Base-by-base conservation (phyloP, 1,140 invertebrate genomes). In the Portunus trituberculatus region DNA sequence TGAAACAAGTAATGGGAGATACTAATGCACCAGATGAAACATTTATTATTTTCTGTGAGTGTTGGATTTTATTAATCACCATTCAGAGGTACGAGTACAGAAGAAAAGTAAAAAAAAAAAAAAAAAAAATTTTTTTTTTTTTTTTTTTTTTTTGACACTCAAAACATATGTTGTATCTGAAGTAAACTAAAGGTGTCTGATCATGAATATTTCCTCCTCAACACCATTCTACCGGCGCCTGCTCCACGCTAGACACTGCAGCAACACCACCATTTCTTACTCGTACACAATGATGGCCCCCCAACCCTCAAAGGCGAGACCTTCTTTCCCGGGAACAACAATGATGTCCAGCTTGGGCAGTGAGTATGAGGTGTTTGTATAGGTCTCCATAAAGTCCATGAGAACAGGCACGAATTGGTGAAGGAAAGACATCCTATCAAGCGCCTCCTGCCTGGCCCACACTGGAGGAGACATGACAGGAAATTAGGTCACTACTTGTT, bases 321-420 rank as follows among this genome's bases (percentile, higher is more conserved):
- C 76, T 20, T 46, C 4, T 0, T 39, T 0, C 0, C 25, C 8
- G n/a, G 93, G 88, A 39, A 94, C n/a, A 28, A 28, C 89, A 32
- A 94, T 28, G 88, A 94, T 76, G 45, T 94, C 93, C 88, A 91
- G 67, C 89, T 94, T 94, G 25, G 93, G 67, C 0, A 94, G 67
- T 4, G 93, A 39, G 88, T 46, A 94, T 3, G 67, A 32, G 25
- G 83, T 25, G 45, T 82, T 84, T 20, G 82, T 83, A 29, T 91
- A 94, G 4, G 12, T 45, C 59, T 91, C 93, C 59, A 91, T 82
- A 67, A 45, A 82, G 14, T 28, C 82, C 28, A 94, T 59, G 16
- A 94, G 7, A 2, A 28, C 14, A 39, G 88, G 87, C 0, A 32
- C 67, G 32, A 94, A n/a, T 2, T 82, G 25, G 10, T 29, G 93